Evolutionary conservation across 2,113 vertebrate genomes (phyloP).

Genomic region (Oncorhynchus clarkii): DNA sequence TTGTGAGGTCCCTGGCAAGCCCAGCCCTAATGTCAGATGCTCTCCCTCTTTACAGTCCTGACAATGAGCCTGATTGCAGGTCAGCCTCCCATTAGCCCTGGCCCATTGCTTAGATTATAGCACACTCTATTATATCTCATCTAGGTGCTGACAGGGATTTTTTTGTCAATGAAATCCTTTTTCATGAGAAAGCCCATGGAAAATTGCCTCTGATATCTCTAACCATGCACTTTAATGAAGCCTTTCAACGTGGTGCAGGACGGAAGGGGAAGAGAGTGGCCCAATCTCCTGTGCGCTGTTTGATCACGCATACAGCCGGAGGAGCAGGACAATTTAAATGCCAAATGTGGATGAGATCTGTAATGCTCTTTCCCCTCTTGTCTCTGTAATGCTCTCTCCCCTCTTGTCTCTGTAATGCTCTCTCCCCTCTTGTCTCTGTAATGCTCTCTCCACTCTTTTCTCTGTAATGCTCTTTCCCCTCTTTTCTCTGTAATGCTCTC

Average conservation of each 20-base stretch:
- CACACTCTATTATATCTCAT: slow-evolving; percentile 27
- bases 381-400: too few species aligned
- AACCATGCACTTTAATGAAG: slow-evolving; percentile 66
- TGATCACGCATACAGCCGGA: slow-evolving; percentile 50
- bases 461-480: too few species aligned
- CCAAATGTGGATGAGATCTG: slow-evolving; percentile 36
- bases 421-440: too few species aligned
- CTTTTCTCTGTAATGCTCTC: too few species aligned
- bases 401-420: too few species aligned
- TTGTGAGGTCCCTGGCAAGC: too few species aligned
- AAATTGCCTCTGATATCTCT: slow-evolving; percentile 67
- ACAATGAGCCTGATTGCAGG: slow-evolving; percentile 63
- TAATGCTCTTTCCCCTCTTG: not conserved
- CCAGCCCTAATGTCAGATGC: not conserved
- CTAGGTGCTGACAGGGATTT: slow-evolving; percentile 12
- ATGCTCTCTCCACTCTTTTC: too few species aligned
- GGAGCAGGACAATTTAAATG: slow-evolving; percentile 47
- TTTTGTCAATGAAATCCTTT: slow-evolving; percentile 62
- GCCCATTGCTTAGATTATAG: slow-evolving; percentile 63
- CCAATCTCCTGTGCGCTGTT: slow-evolving; percentile 33
- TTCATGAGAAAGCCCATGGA: slow-evolving; percentile 57
- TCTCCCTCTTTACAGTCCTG: slow-evolving; percentile 49
- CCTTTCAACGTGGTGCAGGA: slow-evolving; percentile 48
- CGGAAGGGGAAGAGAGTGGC: slow-evolving; percentile 28
- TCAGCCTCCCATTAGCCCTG: slow-evolving; percentile 66